Base-by-base conservation (phyloP, 2,888 invertebrate genomes). In the Chydorus sphaericus region DNA sequence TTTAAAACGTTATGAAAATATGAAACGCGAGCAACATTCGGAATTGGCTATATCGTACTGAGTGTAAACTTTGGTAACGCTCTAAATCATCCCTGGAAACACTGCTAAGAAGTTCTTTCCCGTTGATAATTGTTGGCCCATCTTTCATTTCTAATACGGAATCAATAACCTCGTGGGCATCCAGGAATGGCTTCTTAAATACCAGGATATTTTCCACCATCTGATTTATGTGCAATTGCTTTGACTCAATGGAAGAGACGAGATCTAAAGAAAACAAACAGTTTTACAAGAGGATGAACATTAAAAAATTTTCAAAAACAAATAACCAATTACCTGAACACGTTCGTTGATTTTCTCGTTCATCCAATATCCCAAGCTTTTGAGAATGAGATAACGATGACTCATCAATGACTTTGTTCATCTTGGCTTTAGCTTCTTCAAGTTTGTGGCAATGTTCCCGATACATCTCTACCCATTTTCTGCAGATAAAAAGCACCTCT, bases 21-120 rank as follows among this genome's bases (percentile, higher is more conserved):
- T n/a, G n/a, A n/a, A n/a, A n/a, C n/a, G n/a, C n/a, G n/a, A n/a
- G n/a, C n/a, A n/a, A n/a, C n/a, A n/a, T n/a, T n/a, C n/a, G n/a
- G n/a, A n/a, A n/a, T n/a, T n/a, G n/a, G n/a, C n/a, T n/a, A n/a
- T 3, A 14, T 10, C 7, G n/a, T 55, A 55, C 55, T 6, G 28
- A 18, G 20, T 55, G 55, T 11, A 33, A 26, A n/a, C 33, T 48
- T 23, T 55, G 55, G 37, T 48, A 55, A 18, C 28, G 26, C 36
- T 55, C 55, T 20, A 55, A 20, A 4, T 23, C 16, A 14, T 55
- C 48, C 11, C 30, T 33, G 28, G 55, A 49, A 20, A 55, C 20
- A 7, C 23, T 29, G 11, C 28, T 26, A 16, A 55, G 48, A 14
- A 36, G 4, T 36, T 33, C 48, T 26, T 23, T 23, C 11, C 36